A percentile compares a stretch with the other conserved stretches of the same genome.
These are phyloP conservation scores for Patella caerulea DNA, from an alignment of 2,888 invertebrate species.

Conservation along the genomic window DNA sequence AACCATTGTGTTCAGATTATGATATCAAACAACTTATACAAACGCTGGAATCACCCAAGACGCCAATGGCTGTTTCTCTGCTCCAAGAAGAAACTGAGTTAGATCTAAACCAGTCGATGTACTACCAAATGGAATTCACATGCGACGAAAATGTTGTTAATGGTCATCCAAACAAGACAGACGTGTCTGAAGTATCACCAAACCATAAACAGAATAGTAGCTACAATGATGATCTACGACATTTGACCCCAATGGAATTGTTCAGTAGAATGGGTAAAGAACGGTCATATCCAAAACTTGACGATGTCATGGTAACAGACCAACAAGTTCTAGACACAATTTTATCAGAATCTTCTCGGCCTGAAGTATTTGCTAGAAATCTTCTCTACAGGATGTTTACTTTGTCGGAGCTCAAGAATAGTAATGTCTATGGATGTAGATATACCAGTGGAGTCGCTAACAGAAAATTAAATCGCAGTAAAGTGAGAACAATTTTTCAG, in stretches of 20 bases:
- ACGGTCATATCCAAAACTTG: background rate
- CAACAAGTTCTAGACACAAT: background rate
- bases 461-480: background rate
- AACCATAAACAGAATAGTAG: too few relatives aligned
- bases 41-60: too few relatives aligned
- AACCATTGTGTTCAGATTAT: too few relatives aligned
- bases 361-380: conserved; percentile 6
- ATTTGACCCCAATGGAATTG: background rate
- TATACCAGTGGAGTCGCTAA: background rate
- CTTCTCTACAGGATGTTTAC: background rate
- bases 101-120: too few relatives aligned
- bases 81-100: too few relatives aligned
- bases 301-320: background rate
- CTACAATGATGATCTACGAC: too few relatives aligned
- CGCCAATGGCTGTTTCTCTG: too few relatives aligned
- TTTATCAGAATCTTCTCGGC: background rate
- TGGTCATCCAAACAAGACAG: too few relatives aligned
- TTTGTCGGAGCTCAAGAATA: background rate
- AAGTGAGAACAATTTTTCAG: background rate
- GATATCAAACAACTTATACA: too few relatives aligned
- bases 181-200: too few relatives aligned
- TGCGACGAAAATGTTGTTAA: too few relatives aligned
- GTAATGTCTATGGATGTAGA: background rate
- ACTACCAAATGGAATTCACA: too few relatives aligned
- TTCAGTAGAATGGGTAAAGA: background rate